These are phyloP conservation scores for Aphelenchoides fujianensis DNA, from an alignment of 1,140 invertebrate genomes.

Conservation along the genomic window DNA sequence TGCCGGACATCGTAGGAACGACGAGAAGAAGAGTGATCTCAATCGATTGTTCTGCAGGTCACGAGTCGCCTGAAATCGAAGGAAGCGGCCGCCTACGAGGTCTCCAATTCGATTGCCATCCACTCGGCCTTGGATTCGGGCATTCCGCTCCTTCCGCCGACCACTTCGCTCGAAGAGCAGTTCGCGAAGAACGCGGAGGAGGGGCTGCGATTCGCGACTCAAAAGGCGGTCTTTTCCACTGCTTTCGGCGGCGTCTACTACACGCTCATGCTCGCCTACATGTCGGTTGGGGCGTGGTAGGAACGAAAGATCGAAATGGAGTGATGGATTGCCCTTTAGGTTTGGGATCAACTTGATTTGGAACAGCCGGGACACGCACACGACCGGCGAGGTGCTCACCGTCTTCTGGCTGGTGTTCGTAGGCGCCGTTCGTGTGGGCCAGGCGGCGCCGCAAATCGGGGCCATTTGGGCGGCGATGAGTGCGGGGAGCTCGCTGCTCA, in stretches of 20 bases:
- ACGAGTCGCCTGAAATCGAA: not conserved
- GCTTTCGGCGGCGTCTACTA: not conserved
- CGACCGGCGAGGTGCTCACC: not conserved
- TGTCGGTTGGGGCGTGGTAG: not conserved
- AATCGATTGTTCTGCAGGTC: too few species aligned
- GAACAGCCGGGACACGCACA: not conserved
- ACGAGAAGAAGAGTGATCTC: too few species aligned
- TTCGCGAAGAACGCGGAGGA: not conserved
- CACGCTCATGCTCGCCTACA: not conserved
- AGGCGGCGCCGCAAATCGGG: not conserved
- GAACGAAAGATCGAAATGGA: not conserved
- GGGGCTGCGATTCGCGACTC: not conserved
- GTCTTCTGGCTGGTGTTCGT: not conserved
- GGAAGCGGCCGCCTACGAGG: not conserved
- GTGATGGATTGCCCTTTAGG: not conserved
- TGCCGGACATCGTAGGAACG: not conserved
- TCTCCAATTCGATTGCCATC: not conserved
- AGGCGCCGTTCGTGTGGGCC: not conserved
- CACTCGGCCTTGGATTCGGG: not conserved
- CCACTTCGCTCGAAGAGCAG: not conserved
- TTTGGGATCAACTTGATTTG: not conserved
- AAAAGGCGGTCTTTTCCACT: not conserved
- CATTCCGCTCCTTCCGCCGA: too few species aligned
- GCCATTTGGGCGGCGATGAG: not conserved
- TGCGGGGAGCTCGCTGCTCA: not conserved